phyloP scores from a whole-genome alignment of 1,140 invertebrate genomes.

The Zaprionus lachaisei region DNA sequence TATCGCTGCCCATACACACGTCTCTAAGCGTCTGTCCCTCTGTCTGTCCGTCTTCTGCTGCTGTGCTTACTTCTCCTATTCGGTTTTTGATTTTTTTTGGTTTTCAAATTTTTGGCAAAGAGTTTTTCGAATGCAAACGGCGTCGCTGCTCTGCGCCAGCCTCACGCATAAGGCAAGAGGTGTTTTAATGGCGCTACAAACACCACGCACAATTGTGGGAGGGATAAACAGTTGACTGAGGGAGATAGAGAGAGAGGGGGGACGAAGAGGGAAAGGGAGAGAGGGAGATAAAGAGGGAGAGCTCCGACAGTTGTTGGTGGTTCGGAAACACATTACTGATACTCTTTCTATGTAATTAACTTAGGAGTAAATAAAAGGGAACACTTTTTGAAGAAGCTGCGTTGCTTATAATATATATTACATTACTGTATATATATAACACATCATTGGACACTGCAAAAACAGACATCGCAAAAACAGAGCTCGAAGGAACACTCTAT shows the following conservation, averaged over 20 bases:
- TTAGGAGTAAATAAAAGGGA: too few species aligned
- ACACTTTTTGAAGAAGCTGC: too few species aligned
- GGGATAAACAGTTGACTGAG: slow-evolving; percentile 14
- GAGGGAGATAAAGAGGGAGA: not conserved
- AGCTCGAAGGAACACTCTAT: too few species aligned
- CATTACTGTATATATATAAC: too few species aligned
- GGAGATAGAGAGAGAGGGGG: not conserved
- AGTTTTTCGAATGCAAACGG: slow-evolving; percentile 3
- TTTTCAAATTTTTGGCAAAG: slow-evolving; percentile 26
- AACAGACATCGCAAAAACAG: too few species aligned
- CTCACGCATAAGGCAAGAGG: not conserved
- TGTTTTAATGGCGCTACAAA: slow-evolving; percentile 44
- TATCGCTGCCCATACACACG: slow-evolving; percentile 48
- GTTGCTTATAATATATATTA: too few species aligned
- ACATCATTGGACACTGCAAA: too few species aligned
- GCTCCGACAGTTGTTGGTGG: not conserved
- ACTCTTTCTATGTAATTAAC: not conserved
- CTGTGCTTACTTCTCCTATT: slow-evolving; percentile 14
- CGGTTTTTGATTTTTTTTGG: slow-evolving; percentile 12
- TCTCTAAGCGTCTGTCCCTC: slow-evolving; percentile 36
- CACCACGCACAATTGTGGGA: slow-evolving; percentile 71
- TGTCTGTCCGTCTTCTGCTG: slow-evolving; percentile 29
- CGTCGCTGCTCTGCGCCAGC: not conserved
- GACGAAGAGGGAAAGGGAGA: not conserved
- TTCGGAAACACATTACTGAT: not conserved